These are phyloP conservation scores for Tenthredo mesomela DNA, from an alignment of 2,888 invertebrate species.

Conservation along the genomic window DNA sequence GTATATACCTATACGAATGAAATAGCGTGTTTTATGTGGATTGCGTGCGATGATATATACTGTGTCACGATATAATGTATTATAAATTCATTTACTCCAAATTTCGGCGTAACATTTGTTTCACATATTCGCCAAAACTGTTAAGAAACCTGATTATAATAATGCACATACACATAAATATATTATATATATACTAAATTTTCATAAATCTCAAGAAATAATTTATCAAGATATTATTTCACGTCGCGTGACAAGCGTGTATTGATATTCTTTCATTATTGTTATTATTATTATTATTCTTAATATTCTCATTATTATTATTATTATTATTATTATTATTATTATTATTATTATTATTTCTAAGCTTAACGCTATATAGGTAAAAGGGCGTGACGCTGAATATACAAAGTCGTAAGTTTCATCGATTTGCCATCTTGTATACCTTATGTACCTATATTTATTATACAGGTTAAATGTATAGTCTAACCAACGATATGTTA, in stretches of 20 bases:
- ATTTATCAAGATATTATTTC: constrained; percentile 15
- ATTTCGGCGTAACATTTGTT: constrained; percentile 6
- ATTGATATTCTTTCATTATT: constrained; percentile 13
- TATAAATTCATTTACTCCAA: constrained; percentile 31
- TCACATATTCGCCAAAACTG: constrained; percentile 16
- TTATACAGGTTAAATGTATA: neutral
- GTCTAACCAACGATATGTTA: neutral
- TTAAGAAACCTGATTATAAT: constrained; percentile 4
- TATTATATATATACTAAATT: neutral
- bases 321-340: neutral
- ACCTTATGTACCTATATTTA: neutral
- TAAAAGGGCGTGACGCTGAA: neutral
- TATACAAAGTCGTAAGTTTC: constrained; percentile 1
- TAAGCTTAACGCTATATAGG: neutral
- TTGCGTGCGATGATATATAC: constrained; percentile 43
- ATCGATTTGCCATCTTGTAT: neutral
- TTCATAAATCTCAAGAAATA: neutral
- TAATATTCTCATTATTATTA: no score
- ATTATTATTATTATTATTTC: neutral
- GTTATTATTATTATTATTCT: constrained; percentile 8
- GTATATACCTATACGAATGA: neutral
- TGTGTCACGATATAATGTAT: constrained; percentile 27
- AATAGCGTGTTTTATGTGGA: constrained; percentile 41
- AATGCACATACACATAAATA: neutral
- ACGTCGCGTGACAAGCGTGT: neutral